Percentiles rank a stretch among this genome's conserved stretches.
These are phyloP conservation scores for Myiothlypis chrysogaster DNA, from an alignment of 2,797 vertebrate species.

Conservation along the genomic window DNA sequence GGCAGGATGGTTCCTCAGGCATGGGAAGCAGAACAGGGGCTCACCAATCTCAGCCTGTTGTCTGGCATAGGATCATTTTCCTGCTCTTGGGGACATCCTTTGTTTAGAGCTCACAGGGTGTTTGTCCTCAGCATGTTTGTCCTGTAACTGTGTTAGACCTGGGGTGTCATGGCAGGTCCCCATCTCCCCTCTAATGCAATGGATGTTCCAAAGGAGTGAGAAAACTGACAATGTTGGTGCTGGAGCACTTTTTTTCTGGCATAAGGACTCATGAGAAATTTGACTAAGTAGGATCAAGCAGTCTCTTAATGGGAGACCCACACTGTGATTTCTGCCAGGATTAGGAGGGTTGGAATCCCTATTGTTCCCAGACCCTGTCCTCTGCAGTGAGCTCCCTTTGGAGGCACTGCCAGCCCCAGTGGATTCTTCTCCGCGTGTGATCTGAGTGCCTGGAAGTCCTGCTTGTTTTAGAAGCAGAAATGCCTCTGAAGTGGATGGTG, in stretches of 20 bases:
- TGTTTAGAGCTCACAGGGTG: not conserved
- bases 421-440: not conserved
- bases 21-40: not conserved
- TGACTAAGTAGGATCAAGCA: not conserved
- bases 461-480: not conserved
- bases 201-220: not conserved
- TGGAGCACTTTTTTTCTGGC: not conserved
- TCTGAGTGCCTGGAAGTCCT: not conserved
- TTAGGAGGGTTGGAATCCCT: not conserved
- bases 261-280: not conserved
- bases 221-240: not conserved
- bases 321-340: not conserved
- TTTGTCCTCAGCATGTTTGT: not conserved
- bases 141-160: not conserved
- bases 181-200: not conserved
- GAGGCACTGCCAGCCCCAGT: not conserved
- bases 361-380: accelerated
- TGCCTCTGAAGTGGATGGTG: not conserved
- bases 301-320: not conserved
- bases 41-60: not conserved
- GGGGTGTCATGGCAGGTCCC: not conserved
- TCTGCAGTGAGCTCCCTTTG: not conserved
- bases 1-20: not conserved
- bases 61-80: not conserved
- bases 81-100: not conserved